phyloP scores from a whole-genome alignment of 2,888 invertebrate genomes.

The Epinotia ramella region DNA sequence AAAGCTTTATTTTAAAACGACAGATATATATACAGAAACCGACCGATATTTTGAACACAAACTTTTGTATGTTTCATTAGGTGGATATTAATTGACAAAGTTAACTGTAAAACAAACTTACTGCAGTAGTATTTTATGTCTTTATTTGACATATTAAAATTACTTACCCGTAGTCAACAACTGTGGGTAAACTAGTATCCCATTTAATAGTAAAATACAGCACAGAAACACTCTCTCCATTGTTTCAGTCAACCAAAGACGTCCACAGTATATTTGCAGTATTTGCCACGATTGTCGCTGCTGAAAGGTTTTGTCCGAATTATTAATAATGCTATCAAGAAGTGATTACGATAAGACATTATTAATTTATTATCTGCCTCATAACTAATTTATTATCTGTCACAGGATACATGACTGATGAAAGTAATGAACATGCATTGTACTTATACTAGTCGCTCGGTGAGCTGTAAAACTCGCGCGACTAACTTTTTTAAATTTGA shows the following conservation, averaged over 20 bases:
- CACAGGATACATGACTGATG: not conserved
- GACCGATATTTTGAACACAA: no score
- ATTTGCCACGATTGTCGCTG: conserved; percentile 3
- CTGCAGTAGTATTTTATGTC: no score
- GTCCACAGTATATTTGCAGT: not conserved
- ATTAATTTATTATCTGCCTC: conserved; percentile 11
- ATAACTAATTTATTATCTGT: not conserved
- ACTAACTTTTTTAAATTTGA: no score
- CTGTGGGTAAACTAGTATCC: conserved; percentile 19
- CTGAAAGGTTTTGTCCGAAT: conserved; percentile 27
- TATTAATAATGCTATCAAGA: conserved; percentile 18
- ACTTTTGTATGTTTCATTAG: no score
- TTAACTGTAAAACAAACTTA: no score
- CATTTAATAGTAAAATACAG: conserved; percentile 23
- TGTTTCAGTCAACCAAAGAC: not conserved
- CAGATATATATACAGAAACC: no score
- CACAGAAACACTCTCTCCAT: conserved; percentile 28
- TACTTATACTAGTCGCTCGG: no score
- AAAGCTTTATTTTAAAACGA: no score
- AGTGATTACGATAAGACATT: conserved; percentile 34
- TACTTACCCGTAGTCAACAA: conserved; percentile 31
- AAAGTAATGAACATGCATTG: not conserved
- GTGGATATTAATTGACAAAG: no score
- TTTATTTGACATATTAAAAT: no score
- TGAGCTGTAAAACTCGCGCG: no score